Conservation (phyloP, 1,140 invertebrate species). For the Pemphigus obesinymphae region DNA sequence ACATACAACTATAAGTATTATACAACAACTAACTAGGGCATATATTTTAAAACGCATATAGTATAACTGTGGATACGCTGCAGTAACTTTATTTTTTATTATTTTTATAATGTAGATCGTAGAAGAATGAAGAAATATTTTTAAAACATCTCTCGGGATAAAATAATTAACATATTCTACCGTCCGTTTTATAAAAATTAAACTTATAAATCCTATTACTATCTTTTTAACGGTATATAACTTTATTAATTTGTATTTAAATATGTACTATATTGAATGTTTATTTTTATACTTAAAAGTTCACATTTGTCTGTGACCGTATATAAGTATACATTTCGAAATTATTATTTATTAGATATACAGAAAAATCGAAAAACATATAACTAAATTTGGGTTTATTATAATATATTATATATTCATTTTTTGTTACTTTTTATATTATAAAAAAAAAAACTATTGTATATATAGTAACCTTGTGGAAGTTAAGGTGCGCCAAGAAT, state of each 20-base stretch:
- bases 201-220: too few species aligned
- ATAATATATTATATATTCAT: not conserved
- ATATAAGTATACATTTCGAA: not conserved
- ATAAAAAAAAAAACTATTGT: slow-evolving; percentile 5
- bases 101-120: not conserved
- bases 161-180: not conserved
- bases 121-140: not conserved
- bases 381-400: not conserved
- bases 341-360: too few species aligned
- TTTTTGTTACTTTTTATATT: too few species aligned
- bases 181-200: not conserved
- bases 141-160: not conserved
- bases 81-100: not conserved
- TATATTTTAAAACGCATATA: slow-evolving; percentile 2
- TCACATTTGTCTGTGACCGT: not conserved
- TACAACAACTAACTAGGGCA: slow-evolving; percentile 14
- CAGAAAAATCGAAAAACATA: not conserved
- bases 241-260: too few species aligned
- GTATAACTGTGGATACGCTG: slow-evolving; percentile 26
- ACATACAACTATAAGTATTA: not conserved
- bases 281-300: too few species aligned
- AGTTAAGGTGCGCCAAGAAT: slow-evolving; percentile 7
- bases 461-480: not conserved
- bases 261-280: too few species aligned
- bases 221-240: too few species aligned